Base-by-base conservation (phyloP, 1,140 invertebrate species). In the Atopsyche davidsoni region DNA sequence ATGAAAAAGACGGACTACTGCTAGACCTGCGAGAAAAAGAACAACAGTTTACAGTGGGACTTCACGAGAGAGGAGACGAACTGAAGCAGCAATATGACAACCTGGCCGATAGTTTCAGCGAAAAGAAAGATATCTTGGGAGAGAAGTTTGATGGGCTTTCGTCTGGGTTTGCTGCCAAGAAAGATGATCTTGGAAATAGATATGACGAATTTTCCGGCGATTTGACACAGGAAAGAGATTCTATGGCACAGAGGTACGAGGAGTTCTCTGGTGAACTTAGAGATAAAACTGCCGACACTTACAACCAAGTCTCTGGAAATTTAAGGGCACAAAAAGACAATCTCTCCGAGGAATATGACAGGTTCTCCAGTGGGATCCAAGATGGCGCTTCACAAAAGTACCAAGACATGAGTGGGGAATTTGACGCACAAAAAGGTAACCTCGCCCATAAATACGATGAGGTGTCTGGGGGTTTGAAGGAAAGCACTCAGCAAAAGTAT, bases 91-190 rank as follows among this genome's bases (percentile, higher is more conserved):
- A 41, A 21, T 50, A 32, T 11, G 14, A 45, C 2, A 18, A 34
- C 13, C 32, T 49, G 2, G 16, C 14, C 6, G 36, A 40, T 14
- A 49, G 22, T 21, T 25, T 35, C 4, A 36, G 25, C 16, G 39
- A 51, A 9, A 45, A 51, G 17, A 32, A 35, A 51, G 40, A 50
- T 16, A 13, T 14, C 4, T n/a, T 49, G 31, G 24, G 21, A 7
- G 18, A 40, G 17, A 51, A 32, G 11, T 44, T 51, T 21, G 44
- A 55, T 17, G 66, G 66, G 32, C 63, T 69, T 47, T 56, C 66
- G 34, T 60, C 6, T 13, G 13, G 36, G 17, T 41, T 53, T 10
- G 35, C 10, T 6, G 43, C 18, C 10, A 51, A 51, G 17, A 17
- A 18, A 24, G 40, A 51, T 14, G 49, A 51, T 6, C 4, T 46